phyloP scores from a whole-genome alignment of 2,888 invertebrate genomes.

The Parnassius apollo region DNA sequence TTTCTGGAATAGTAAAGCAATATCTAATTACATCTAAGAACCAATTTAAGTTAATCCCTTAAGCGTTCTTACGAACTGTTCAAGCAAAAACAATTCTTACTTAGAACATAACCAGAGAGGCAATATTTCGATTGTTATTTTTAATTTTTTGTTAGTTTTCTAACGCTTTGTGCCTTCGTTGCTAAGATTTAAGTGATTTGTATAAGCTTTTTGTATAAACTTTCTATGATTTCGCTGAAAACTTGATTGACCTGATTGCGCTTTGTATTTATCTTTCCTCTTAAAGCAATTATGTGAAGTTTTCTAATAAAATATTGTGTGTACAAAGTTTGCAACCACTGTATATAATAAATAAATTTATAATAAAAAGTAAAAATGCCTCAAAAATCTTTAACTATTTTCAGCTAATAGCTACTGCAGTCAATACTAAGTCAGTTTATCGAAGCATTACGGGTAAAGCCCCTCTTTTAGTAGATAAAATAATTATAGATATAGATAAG shows the following conservation, averaged over 20 bases:
- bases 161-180: conserved; percentile 16
- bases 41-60: too few relatives aligned
- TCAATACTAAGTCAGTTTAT: too few relatives aligned
- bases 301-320: background rate
- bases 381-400: too few relatives aligned
- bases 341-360: too few relatives aligned
- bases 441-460: too few relatives aligned
- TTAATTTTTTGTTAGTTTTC: conserved; percentile 18
- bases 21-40: too few relatives aligned
- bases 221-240: conserved; percentile 13
- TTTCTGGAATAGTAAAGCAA: too few relatives aligned
- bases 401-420: too few relatives aligned
- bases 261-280: conserved; percentile 3
- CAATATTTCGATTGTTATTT: conserved; percentile 11
- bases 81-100: background rate
- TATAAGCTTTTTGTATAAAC: conserved; percentile 24
- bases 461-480: too few relatives aligned
- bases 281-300: conserved; percentile 2
- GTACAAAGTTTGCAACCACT: too few relatives aligned
- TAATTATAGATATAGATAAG: too few relatives aligned
- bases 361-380: too few relatives aligned
- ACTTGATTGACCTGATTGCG: conserved; percentile 21
- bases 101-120: background rate
- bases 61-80: background rate
- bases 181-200: conserved; percentile 17